Evolutionary conservation across 1,140 invertebrate genomes (phyloP).

Genomic region (Trichonephila clavipes): DNA sequence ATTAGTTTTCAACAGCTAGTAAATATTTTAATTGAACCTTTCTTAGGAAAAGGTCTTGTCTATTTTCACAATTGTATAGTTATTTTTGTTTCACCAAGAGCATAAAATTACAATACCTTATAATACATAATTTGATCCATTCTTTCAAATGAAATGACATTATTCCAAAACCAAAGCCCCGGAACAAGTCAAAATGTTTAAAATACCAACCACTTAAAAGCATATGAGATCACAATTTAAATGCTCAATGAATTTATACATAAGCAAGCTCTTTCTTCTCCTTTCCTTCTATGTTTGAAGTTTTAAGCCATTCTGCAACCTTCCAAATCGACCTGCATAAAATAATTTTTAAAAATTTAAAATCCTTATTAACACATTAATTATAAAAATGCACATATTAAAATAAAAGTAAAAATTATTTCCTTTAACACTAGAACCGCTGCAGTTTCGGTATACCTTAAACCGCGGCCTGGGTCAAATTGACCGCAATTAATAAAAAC

Average conservation of each 20-base stretch:
- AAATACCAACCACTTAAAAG: conserved; percentile 6
- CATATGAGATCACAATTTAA: not conserved
- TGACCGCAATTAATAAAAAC: too few relatives aligned
- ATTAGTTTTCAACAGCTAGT: not conserved
- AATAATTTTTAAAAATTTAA: not conserved
- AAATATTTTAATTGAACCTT: not conserved
- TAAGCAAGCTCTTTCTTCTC: not conserved
- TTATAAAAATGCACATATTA: not conserved
- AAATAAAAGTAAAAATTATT: too few relatives aligned
- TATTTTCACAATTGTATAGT: not conserved
- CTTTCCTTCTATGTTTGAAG: not conserved
- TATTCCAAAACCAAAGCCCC: conserved; percentile 11
- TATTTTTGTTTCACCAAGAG: not conserved
- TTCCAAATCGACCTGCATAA: conserved; percentile 21
- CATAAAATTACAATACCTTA: not conserved
- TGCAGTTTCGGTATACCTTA: too few relatives aligned
- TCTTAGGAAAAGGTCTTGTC: not conserved
- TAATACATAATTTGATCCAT: not conserved
- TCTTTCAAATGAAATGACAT: not conserved
- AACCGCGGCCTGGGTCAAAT: too few relatives aligned
- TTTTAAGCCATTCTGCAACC: conserved; percentile 21
- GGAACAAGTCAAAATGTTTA: not conserved
- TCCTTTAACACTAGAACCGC: too few relatives aligned
- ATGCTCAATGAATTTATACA: not conserved
- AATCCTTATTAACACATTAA: too few relatives aligned